Evolutionary conservation across 2,797 vertebrate genomes (phyloP).

Genomic region (Lophotriccus pileatus): DNA sequence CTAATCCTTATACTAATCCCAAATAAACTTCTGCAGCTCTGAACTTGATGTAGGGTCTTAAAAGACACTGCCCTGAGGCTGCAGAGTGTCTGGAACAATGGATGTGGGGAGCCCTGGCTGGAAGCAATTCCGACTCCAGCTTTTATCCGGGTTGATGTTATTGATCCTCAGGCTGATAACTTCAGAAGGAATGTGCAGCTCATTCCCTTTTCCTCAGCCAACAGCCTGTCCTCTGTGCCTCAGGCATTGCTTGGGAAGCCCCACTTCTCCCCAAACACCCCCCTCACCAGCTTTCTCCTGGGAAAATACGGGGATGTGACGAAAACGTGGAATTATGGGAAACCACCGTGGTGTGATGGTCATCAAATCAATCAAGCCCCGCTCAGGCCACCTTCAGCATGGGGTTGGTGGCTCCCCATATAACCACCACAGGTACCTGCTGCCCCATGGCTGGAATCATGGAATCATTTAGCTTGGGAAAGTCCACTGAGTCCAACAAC

Average conservation of each 20-base stretch:
- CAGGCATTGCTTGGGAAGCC: background rate
- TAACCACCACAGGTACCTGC: background rate
- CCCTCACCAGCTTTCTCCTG: background rate
- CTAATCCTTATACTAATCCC: background rate
- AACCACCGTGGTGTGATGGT: fast-evolving
- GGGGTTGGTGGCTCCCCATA: background rate
- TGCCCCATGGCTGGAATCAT: fast-evolving
- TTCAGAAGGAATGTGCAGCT: background rate
- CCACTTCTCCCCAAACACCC: background rate
- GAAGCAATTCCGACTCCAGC: background rate
- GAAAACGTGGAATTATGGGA: background rate
- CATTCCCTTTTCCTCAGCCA: background rate
- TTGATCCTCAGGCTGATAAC: background rate
- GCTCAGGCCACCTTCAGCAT: fast-evolving
- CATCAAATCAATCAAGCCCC: background rate
- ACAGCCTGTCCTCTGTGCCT: background rate
- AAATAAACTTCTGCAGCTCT: background rate
- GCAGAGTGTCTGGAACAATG: background rate
- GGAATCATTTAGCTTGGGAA: background rate
- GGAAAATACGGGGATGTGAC: fast-evolving
- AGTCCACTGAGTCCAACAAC: fast-evolving
- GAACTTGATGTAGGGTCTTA: background rate
- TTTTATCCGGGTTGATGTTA: background rate
- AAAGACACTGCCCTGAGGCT: background rate
- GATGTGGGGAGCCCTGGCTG: background rate